Base-by-base conservation (phyloP, 2,888 invertebrate species). In the Scaptomyza flava region DNA sequence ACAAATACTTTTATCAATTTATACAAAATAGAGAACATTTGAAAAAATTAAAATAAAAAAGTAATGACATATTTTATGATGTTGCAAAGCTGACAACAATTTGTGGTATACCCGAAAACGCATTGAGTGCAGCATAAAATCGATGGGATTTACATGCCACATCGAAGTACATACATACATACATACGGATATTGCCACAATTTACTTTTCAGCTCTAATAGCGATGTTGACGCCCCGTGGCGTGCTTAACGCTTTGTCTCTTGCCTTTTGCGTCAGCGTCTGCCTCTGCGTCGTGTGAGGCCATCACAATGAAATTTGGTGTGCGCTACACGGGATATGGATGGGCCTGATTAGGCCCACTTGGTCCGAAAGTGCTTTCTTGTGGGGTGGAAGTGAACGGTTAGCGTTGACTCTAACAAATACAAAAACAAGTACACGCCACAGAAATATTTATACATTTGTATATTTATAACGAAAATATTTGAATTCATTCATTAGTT, bases 371-470 rank as follows among this genome's bases (percentile, higher is more conserved):
- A 23, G 58, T 36, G 46, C 23, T 38, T 51, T 30, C 31, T 57
- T 4, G 41, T 52, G 56, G 48, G 68, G 64, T 87, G 81, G 81
- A 81, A 81, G 79, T 85, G 88, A 81, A 65, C 62, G 86, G 81
- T 87, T 87, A 72, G 53, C 61, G 56, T 59, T 64, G 67, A 20
- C 12, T 56, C 11, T 9, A n/a, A 50, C 23, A 51, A 38, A 47
- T 34, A 33, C 36, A 43, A 48, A 33, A 23, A 30, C 20, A 58
- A 20, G 33, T 45, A 62, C 17, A 17, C 1, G 1, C 46, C 14
- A 36, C 42, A 42, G 20, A 59, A 52, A 27, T 41, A 34, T n/a
- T 9, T 20, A 30, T 36, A 3, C 5, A n/a, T n/a, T 7, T 6
- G n/a, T 6, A 38, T 20, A 23, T 38, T 8, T 48, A 20, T 34